Percentiles rank a stretch among this genome's conserved stretches.
These are phyloP conservation scores for Laothoe populi DNA, from an alignment of 2,888 invertebrate species.

Conservation along the genomic window DNA sequence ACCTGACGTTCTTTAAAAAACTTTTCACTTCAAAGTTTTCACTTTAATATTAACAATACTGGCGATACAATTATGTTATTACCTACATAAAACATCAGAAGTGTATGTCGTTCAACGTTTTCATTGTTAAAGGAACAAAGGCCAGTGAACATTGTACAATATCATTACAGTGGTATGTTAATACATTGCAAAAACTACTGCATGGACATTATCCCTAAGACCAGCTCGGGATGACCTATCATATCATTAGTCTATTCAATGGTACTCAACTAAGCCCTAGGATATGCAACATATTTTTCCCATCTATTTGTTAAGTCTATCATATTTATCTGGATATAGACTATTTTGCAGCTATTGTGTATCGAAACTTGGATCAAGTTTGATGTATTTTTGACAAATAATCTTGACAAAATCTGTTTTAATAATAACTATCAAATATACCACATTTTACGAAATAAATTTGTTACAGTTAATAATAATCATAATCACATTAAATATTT, in stretches of 20 bases:
- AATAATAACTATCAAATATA: no score
- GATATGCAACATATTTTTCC: neutral
- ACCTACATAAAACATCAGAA: conserved; percentile 4
- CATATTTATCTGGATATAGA: no score
- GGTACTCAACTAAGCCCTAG: neutral
- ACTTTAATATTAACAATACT: neutral
- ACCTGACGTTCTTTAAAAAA: no score
- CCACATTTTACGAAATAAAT: neutral
- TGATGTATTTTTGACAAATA: no score
- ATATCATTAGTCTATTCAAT: conserved; percentile 17
- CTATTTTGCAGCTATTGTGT: no score
- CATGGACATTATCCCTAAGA: conserved; percentile 18
- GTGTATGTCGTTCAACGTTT: conserved; percentile 16
- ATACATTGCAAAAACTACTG: conserved; percentile 1
- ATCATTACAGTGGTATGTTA: conserved; percentile 18
- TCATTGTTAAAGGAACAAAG: conserved; percentile 23
- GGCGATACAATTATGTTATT: neutral
- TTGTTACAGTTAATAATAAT: neutral
- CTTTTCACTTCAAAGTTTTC: no score
- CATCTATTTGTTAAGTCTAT: neutral
- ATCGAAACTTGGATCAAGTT: no score
- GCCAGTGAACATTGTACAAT: neutral
- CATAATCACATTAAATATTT: neutral
- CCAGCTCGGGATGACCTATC: conserved; percentile 18
- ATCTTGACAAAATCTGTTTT: no score